Percentiles rank a stretch among this genome's conserved stretches.
Evolutionary conservation across 2,888 invertebrate species (phyloP).

Genomic region (Oxyteleia sp.): DNA sequence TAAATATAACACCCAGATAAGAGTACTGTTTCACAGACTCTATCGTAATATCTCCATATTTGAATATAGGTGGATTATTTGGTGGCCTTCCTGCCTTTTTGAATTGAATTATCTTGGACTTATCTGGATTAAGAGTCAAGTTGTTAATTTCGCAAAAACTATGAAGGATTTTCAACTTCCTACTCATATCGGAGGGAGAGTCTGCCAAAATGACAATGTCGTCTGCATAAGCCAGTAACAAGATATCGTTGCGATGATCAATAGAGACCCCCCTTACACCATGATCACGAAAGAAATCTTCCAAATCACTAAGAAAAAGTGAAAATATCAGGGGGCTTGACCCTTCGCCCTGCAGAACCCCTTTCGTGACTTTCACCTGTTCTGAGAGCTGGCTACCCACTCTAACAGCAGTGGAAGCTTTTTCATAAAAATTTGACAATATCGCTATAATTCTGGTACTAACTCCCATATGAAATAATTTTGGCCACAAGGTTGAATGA

Average conservation of each 20-base stretch:
- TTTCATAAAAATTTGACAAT: too few relatives aligned
- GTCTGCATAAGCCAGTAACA: slow-evolving; percentile 3
- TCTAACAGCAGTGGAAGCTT: too few relatives aligned
- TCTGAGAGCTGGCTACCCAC: too few relatives aligned
- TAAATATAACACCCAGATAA: too few relatives aligned
- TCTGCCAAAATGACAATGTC: slow-evolving; percentile 1
- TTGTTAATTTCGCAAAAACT: background rate
- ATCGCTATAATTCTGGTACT: too few relatives aligned
- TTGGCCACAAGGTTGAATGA: slow-evolving; percentile 4
- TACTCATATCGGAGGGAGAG: background rate
- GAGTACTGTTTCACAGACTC: too few relatives aligned
- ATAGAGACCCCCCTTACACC: slow-evolving; percentile 1
- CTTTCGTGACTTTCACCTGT: too few relatives aligned
- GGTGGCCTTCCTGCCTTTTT: too few relatives aligned
- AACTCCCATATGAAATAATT: background rate
- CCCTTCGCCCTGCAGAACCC: slow-evolving; percentile 14
- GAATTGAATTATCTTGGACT: too few relatives aligned
- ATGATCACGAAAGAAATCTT: background rate
- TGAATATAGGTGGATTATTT: too few relatives aligned
- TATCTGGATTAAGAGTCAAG: too few relatives aligned
- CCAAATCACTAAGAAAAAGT: slow-evolving; percentile 8
- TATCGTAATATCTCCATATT: too few relatives aligned
- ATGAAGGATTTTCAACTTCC: background rate
- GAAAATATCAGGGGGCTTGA: slow-evolving; percentile 12
- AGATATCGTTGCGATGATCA: slow-evolving; percentile 7